These are phyloP conservation scores for Caenorhabditis imperialis DNA, from an alignment of 2,888 invertebrate genomes.

Conservation along the genomic window DNA sequence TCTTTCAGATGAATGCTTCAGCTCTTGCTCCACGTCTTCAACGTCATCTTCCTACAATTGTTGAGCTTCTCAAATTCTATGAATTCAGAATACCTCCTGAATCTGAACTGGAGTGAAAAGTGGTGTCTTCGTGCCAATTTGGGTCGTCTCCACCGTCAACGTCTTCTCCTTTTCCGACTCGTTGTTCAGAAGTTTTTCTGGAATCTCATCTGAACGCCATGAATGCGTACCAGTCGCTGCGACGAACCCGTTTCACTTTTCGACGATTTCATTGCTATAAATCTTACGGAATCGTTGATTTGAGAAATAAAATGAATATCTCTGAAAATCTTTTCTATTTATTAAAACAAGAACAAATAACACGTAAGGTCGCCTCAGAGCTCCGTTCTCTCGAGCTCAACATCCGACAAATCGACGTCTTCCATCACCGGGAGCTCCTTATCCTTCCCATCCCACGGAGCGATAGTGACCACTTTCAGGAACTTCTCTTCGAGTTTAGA, in stretches of 20 bases:
- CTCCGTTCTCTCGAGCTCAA: conserved; percentile 71
- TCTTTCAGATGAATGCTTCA: conserved; percentile 24
- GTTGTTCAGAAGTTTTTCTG: conserved; percentile 10
- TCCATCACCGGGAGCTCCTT: conserved; percentile 79
- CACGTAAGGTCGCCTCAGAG: no score
- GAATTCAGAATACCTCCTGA: background rate
- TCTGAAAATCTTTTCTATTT: no score
- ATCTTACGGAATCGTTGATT: conserved; percentile 3
- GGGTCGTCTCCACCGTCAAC: conserved; percentile 12
- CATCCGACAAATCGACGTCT: conserved; percentile 79
- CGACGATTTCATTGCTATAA: conserved; percentile 18
- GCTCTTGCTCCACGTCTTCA: conserved; percentile 24
- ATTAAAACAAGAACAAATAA: no score
- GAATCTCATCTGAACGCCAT: conserved; percentile 9
- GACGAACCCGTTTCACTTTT: conserved; percentile 8
- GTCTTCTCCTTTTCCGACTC: background rate
- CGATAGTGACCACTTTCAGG: conserved; percentile 76
- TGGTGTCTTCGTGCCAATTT: no score
- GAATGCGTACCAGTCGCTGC: background rate
- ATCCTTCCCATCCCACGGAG: conserved; percentile 81
- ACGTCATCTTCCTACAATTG: conserved; percentile 10
- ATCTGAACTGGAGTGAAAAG: background rate
- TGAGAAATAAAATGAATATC: background rate
- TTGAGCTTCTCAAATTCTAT: no score
- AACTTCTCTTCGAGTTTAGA: conserved; percentile 57